These are phyloP conservation scores for Meloidogyne chitwoodi DNA, from an alignment of 1,140 invertebrate species.

Conservation along the genomic window DNA sequence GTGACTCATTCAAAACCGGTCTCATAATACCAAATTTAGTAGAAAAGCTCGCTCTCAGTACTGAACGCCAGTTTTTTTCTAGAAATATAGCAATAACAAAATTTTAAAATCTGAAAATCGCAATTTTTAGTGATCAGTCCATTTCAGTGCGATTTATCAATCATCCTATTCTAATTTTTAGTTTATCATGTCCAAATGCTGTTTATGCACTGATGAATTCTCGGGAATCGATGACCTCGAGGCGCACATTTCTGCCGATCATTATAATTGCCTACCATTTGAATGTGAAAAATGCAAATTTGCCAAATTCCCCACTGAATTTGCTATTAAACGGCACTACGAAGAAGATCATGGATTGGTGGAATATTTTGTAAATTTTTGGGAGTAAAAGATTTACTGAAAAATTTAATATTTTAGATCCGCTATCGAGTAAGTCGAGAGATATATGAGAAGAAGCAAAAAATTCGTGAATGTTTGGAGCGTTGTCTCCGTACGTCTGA, in stretches of 20 bases:
- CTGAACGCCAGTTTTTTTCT: no score
- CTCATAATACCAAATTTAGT: no score
- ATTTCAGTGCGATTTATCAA: no score
- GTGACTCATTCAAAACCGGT: background rate
- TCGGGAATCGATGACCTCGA: constrained; percentile 33
- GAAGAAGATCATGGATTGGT: constrained; percentile 27
- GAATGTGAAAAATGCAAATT: constrained; percentile 41
- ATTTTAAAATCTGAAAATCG: no score
- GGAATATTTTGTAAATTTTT: constrained; percentile 32
- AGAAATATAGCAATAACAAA: no score
- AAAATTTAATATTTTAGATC: background rate
- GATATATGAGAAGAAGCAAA: constrained; percentile 15
- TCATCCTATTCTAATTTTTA: no score
- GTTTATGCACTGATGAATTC: constrained; percentile 17
- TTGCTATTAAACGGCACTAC: constrained; percentile 31
- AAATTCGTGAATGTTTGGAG: constrained; percentile 21
- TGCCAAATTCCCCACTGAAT: constrained; percentile 40
- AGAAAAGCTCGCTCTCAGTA: no score
- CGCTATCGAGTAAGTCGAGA: constrained; percentile 25
- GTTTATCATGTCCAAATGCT: constrained; percentile 14
- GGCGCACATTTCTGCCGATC: constrained; percentile 31
- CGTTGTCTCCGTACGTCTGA: background rate
- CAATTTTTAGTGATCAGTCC: no score
- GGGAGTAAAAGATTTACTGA: no score
- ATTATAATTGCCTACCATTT: constrained; percentile 19